Evolutionary conservation across 2,888 invertebrate genomes (phyloP).

Genomic region (Ormyrus thymus): DNA sequence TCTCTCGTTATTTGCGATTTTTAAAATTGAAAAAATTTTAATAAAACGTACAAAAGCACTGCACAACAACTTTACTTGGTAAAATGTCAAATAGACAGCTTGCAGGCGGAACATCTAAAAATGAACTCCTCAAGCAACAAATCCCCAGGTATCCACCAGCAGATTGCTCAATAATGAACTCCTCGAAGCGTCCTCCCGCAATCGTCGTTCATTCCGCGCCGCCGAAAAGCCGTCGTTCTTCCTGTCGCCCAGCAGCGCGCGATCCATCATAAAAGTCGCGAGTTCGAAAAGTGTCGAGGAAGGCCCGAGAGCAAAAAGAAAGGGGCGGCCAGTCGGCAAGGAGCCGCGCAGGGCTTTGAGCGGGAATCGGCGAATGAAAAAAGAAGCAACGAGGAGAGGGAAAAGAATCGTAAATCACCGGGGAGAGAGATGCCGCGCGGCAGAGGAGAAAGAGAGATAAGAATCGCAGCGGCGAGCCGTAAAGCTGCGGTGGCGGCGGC

Average conservation of each 20-base stretch:
- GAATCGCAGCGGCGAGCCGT: constrained; percentile 36
- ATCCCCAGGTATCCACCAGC: too few relatives aligned
- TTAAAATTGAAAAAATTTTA: too few relatives aligned
- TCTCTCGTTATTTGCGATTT: too few relatives aligned
- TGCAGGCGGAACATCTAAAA: too few relatives aligned
- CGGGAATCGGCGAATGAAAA: background rate
- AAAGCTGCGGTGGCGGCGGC: constrained; percentile 28
- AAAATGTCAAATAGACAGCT: too few relatives aligned
- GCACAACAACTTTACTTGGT: too few relatives aligned
- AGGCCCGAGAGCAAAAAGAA: background rate
- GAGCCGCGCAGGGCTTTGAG: background rate
- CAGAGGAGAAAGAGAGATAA: constrained; percentile 13
- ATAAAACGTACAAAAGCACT: too few relatives aligned
- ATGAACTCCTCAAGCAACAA: too few relatives aligned
- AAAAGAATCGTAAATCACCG: constrained; percentile 45
- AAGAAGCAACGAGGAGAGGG: background rate
- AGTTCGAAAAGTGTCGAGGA: constrained; percentile 20
- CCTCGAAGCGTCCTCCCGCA: background rate
- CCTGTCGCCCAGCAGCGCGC: background rate
- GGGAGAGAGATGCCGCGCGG: constrained; percentile 8
- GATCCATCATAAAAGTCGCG: constrained; percentile 38
- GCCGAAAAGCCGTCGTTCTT: background rate
- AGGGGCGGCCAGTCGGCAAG: background rate
- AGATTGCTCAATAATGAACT: too few relatives aligned
- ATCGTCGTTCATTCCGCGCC: constrained; percentile 2